Evolutionary conservation across 2,113 vertebrate genomes (phyloP).

Genomic region (Lonchura striata): DNA sequence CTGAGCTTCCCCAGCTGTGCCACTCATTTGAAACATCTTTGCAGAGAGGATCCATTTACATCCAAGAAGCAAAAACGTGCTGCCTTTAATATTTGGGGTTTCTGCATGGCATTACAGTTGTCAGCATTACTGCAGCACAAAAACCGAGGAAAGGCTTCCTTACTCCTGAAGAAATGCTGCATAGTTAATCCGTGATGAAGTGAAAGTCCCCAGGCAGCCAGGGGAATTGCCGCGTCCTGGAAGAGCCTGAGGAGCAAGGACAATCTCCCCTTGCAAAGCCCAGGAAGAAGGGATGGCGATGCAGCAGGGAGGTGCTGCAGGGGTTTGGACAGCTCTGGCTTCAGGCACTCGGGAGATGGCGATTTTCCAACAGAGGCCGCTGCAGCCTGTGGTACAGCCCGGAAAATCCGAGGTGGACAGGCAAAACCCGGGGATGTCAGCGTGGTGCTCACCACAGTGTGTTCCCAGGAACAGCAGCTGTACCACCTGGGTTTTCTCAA

Average conservation of each 20-base stretch:
- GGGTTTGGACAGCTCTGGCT: neutral
- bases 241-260: neutral
- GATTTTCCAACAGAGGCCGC: neutral
- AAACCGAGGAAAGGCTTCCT: neutral
- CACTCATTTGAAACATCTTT: neutral
- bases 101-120: neutral
- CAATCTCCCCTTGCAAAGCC: neutral
- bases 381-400: neutral
- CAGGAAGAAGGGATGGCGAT: neutral
- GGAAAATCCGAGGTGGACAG: fast-evolving
- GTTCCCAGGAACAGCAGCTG: neutral
- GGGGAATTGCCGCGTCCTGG: neutral
- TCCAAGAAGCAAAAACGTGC: neutral
- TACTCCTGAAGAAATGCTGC: neutral
- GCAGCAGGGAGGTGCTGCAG: neutral
- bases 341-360: neutral
- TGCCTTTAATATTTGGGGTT: neutral
- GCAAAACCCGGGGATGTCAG: neutral
- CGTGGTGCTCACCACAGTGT: fast-evolving
- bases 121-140: neutral
- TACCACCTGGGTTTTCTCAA: neutral
- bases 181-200: neutral
- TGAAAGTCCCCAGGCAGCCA: neutral
- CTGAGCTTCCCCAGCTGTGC: neutral
- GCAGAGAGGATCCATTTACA: neutral